Evolutionary conservation across 2,113 vertebrate genomes (phyloP), one percentile per base, ranked within the genome.

Genomic region (Pimephales promelas): DNA sequence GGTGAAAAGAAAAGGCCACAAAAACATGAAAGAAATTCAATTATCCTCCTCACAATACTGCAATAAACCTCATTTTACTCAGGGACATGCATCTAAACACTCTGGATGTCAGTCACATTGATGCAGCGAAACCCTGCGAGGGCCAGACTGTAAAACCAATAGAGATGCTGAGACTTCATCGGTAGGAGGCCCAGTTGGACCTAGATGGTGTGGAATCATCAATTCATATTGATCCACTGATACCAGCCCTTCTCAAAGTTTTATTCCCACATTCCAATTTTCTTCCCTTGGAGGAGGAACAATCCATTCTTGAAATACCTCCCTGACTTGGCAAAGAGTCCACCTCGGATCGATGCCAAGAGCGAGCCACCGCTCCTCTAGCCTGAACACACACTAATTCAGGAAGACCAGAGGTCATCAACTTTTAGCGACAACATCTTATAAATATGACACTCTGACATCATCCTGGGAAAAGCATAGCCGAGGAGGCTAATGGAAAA

Each of bases 401-500:
- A 31, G 5, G 56, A 20, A 75, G 62, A 86, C 85, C 84, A 88
- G 87, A 90, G 89, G 89, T 91, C 83, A 83, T 83, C 20, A 59
- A 86, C 66, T 47, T 82, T 61, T 79, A 84, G 47, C 71, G 24
- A 31, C 36, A 5, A 22, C 43, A 84, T 81, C 9, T 61, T 54
- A 61, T 40, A 70, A 75, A 75, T 79, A 79, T 79, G 56, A 85
- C 79, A 57, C 81, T 10, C 31, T 57, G 47, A 77, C 62, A 78
- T 73, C 54, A 82, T 36, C 57, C 22, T 22, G 68, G 80, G 14
- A 75, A 76, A 34, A 72, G 36, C 11, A 28, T 20, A 57, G 64
- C 7, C 7, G 34, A 40, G 47, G 13, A 68, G 62, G 34, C 22
- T 1, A 64, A 49, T 36, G 10, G 49, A 31, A 24, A 52, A 54